Evolutionary conservation across 2,797 vertebrate genomes (phyloP).

Genomic region (Ptychobarbus kaznakovi): DNA sequence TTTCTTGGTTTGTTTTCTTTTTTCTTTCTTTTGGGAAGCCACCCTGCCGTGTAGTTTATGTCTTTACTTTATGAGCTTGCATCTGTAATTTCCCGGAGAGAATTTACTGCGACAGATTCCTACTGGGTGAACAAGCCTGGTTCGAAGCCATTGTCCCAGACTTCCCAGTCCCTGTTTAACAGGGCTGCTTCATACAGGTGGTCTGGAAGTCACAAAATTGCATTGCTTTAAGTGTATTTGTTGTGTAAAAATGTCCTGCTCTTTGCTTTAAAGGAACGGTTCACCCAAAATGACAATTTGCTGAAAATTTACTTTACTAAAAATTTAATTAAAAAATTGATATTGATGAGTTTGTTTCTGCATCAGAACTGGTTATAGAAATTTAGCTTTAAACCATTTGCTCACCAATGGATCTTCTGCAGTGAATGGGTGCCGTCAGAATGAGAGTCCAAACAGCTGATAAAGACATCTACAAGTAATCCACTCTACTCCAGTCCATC

Average conservation of each 20-base stretch:
- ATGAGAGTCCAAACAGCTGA: not conserved
- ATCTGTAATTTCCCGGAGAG: constrained; percentile 70
- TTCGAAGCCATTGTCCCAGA: constrained; percentile 65
- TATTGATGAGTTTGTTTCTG: not conserved
- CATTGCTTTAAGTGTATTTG: not conserved
- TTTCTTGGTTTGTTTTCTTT: constrained; percentile 8
- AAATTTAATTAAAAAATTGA: not conserved
- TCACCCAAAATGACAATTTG: not conserved
- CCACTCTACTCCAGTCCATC: not conserved
- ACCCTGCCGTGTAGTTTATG: constrained; percentile 28
- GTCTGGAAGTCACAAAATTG: constrained; percentile 56
- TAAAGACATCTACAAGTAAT: not conserved
- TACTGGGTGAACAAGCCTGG: constrained; percentile 70
- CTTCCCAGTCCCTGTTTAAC: constrained; percentile 70
- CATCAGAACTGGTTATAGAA: not conserved
- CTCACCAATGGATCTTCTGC: not conserved
- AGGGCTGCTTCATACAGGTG: constrained; percentile 69
- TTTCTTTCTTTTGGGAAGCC: constrained; percentile 39
- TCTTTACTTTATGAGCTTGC: constrained; percentile 67
- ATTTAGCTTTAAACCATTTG: not conserved
- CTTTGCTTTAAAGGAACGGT: not conserved
- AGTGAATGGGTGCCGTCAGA: not conserved
- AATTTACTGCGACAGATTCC: constrained; percentile 74
- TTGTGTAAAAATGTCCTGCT: constrained; percentile 3
- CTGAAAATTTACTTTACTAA: not conserved